Conservation (phyloP, 1,140 invertebrate species). For the Drosophila aff. region DNA sequence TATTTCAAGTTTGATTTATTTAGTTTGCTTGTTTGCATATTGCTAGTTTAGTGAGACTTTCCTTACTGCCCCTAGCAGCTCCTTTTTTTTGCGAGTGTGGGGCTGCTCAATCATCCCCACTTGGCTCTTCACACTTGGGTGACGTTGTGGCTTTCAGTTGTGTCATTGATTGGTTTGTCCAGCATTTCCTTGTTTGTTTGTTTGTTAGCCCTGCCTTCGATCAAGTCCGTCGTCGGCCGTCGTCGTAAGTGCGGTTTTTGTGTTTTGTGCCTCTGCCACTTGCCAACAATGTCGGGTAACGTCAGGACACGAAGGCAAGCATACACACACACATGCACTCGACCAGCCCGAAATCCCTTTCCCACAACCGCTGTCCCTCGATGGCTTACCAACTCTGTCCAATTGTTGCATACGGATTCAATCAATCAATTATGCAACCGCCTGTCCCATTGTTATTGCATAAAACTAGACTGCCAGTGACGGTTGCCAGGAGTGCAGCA, state of each 20-base stretch:
- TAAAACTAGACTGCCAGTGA: conserved; percentile 31
- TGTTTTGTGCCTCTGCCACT: conserved; percentile 44
- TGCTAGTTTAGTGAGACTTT: not conserved
- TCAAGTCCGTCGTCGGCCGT: conserved; percentile 25
- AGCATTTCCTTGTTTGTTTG: conserved; percentile 72
- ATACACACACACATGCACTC: conserved; percentile 1
- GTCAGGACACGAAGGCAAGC: conserved; percentile 9
- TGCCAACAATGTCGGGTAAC: conserved; percentile 21
- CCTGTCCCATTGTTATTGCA: conserved; percentile 54
- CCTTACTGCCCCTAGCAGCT: not conserved
- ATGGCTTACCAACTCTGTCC: conserved; percentile 33
- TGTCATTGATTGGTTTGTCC: conserved; percentile 80
- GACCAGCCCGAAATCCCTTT: conserved; percentile 4
- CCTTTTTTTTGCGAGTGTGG: conserved; percentile 7
- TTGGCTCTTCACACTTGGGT: conserved; percentile 67
- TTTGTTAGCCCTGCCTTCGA: conserved; percentile 67
- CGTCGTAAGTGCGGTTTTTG: conserved; percentile 54
- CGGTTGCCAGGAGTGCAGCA: conserved; percentile 14
- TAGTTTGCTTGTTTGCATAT: not conserved
- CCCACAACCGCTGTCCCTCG: conserved; percentile 17
- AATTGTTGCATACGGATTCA: conserved; percentile 70
- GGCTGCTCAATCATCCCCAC: conserved; percentile 45
- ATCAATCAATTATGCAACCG: conserved; percentile 79
- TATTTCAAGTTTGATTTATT: not conserved
- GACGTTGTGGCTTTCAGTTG: conserved; percentile 77